Base-by-base conservation (phyloP, 2,113 vertebrate genomes). In the Vanacampus margaritifer region DNA sequence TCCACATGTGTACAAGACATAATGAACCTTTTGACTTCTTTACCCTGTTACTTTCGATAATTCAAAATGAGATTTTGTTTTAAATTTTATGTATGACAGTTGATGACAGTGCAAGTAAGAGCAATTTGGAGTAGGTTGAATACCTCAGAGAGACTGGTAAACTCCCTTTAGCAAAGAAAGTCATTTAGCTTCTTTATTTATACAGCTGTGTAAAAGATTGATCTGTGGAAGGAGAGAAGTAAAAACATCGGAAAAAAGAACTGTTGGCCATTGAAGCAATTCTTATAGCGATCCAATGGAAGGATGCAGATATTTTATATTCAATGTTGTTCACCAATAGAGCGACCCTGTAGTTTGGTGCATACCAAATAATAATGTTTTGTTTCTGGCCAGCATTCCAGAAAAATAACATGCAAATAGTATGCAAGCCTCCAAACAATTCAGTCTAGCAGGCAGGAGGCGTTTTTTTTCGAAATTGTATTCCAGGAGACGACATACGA, bases 181-280 rank as follows among this genome's bases (percentile, higher is more conserved):
- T 75, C 53, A 51, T 72, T 75, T 68, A 32, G 67, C 23, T 65
- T 78, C 75, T 73, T 79, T 87, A 82, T 87, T 86, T 88, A 72
- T 75, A 87, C 86, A 87, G 85, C 84, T 87, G 88, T 84, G 78
- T 43, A 83, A 86, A 80, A 68, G 80, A n/a, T 53, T 48, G 77
- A 74, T 78, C 71, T 67, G 75, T 36, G 56, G 57, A 74, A 65
- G 66, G 50, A 74, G 68, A 82, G 46, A 2, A 28, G 54, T 19
- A 57, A 57, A 57, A 57, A 17, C 12, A 57, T 17, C 1, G 12
- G 17, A 28, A 57, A 28, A 17, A 8, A 32, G 54, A 57, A 26
- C 12, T 28, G 51, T 54, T 54, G 24, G 23, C 23, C 74, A 59
- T 48, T n/a, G n/a, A 67, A 70, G 54, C 69, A 64, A 37, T n/a